Percentiles rank a stretch among this genome's conserved stretches.
Evolutionary conservation across 2,888 invertebrate genomes (phyloP).

Genomic region (Sturmia bella): DNA sequence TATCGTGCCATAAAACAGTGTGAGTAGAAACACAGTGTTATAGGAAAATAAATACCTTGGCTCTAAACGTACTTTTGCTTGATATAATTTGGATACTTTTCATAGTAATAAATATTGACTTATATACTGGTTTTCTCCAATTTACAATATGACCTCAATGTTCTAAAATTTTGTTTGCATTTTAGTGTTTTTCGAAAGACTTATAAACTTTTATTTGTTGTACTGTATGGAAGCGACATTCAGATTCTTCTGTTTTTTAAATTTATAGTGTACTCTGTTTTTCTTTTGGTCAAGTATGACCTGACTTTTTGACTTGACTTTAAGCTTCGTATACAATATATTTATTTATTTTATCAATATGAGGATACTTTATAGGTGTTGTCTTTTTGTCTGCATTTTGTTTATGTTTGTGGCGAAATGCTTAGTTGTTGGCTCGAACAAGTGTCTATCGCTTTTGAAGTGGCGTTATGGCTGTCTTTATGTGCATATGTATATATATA

Average conservation of each 20-base stretch:
- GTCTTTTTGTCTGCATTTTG: constrained; percentile 4
- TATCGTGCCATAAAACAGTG: no score
- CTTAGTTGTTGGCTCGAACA: constrained; percentile 1
- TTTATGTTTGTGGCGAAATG: constrained; percentile 8
- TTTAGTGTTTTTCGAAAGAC: constrained; percentile 51
- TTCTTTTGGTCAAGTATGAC: constrained; percentile 52
- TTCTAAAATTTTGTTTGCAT: constrained; percentile 64
- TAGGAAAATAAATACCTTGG: no score
- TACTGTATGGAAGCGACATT: constrained; percentile 14
- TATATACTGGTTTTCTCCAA: no score
- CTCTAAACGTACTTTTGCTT: no score
- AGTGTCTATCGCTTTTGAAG: constrained; percentile 30
- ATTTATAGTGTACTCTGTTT: not conserved
- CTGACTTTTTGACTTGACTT: constrained; percentile 66
- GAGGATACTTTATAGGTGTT: constrained; percentile 47
- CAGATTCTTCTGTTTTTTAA: not conserved
- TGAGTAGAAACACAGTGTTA: no score
- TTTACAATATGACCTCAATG: constrained; percentile 19
- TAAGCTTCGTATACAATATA: constrained; percentile 8
- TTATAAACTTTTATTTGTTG: constrained; percentile 46
- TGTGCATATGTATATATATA: not conserved
- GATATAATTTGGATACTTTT: no score
- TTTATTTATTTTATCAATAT: constrained; percentile 6
- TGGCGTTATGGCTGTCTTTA: no score
- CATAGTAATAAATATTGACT: no score